These are phyloP conservation scores for Manis javanica DNA, from an alignment of 2,797 vertebrate genomes.

Conservation along the genomic window DNA sequence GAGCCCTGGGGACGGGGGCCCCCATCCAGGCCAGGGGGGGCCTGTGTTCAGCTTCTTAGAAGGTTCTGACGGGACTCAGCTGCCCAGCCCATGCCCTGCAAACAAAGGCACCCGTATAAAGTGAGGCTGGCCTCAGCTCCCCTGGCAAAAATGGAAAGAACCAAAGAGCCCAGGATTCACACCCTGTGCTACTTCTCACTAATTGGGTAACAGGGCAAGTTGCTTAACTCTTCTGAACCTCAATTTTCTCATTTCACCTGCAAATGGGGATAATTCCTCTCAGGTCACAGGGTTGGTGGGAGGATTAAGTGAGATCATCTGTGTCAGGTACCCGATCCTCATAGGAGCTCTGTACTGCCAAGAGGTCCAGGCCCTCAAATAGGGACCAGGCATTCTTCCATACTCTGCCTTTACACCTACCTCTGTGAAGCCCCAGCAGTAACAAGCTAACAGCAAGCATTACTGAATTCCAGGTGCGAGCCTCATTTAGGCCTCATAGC, in stretches of 20 bases:
- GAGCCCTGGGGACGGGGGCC: background rate
- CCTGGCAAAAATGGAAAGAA: background rate
- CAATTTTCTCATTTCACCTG: background rate
- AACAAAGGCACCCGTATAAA: background rate
- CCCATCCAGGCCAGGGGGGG: background rate
- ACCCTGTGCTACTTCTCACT: background rate
- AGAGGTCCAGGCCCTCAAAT: background rate
- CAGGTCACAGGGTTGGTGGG: background rate
- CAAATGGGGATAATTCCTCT: background rate
- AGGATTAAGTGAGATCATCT: background rate
- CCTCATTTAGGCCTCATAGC: background rate
- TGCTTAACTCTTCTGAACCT: background rate
- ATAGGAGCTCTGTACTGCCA: background rate
- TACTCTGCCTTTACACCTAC: background rate
- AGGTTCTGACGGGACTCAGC: background rate
- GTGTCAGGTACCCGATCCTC: background rate
- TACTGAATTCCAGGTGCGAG: fast-evolving
- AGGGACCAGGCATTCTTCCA: fast-evolving
- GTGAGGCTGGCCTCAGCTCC: background rate
- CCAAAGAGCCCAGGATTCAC: background rate
- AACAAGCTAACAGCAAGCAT: too few species aligned
- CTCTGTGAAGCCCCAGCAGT: fast-evolving
- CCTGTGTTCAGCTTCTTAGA: background rate
- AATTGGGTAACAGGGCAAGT: background rate
- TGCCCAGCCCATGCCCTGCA: background rate